Evolutionary conservation across 2,113 vertebrate genomes (phyloP), one percentile per base, ranked within the genome.

Genomic region (Cynocephalus volans): DNA sequence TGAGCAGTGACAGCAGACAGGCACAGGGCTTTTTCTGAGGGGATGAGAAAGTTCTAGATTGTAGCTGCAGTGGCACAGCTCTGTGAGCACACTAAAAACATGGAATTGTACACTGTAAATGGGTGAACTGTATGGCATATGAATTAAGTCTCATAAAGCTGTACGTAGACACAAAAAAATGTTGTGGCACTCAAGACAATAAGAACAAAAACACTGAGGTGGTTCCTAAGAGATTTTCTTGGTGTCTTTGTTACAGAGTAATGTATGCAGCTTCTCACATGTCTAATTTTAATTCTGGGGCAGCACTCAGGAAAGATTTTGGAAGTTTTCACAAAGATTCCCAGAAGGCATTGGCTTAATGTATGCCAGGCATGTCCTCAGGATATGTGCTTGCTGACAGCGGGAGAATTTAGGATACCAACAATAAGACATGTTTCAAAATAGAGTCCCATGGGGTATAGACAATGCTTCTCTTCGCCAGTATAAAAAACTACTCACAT

Each of bases 71-170:
- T 1, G 23, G 45, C 0, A 6, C 18, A 18, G 14, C 45, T 85
- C 58, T 19, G 67, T 0, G 81, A 72, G 7, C 3, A 13, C 0
- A 24, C 60, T 12, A 19, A 3, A 3, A 36, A 1, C 33, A 19
- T 0, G 14, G 31, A 2, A 8, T 0, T 3, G 19, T 2, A 7
- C 6, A 9, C 24, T 41, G n/a, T 6, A 15, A n/a, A n/a, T 12
- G 48, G 52, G 24, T 28, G 19, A 48, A 2, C 0, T 1, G 10
- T 6, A 1, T 1, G 12, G 45, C 0, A 1, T 4, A 3, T 5
- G 80, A 58, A 26, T 28, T 6, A 26, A 33, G 18, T 4, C 18
- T 48, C 56, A 18, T 11, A 31, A 24, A 54, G 13, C 33, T 33
- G 15, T 41, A 48, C 19, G 26, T 3, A 82, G 28, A 58, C 67